Conservation (phyloP, 1,140 invertebrate species). For the Drosophila saltans region DNA sequence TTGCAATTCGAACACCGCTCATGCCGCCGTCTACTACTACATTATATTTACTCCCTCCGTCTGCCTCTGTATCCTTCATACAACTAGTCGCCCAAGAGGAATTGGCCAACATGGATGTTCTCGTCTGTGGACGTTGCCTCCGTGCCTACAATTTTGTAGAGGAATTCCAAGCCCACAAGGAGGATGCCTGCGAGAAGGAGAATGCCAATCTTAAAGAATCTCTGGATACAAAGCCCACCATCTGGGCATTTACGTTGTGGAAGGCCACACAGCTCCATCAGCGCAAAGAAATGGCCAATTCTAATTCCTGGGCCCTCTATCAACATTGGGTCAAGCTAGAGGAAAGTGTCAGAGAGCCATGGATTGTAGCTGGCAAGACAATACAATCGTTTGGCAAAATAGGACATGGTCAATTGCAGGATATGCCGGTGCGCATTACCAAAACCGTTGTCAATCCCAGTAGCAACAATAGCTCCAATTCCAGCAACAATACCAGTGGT, state of each 20-base stretch:
- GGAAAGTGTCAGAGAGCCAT: conserved; percentile 87
- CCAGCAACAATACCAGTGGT: conserved; percentile 60
- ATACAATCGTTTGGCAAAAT: conserved; percentile 88
- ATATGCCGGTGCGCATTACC: conserved; percentile 83
- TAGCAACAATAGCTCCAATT: conserved; percentile 48
- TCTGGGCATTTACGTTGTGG: conserved; percentile 93
- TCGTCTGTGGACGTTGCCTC: conserved; percentile 92
- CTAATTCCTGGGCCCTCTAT: conserved; percentile 90
- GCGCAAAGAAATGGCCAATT: conserved; percentile 83
- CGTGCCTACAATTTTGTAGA: conserved; percentile 91
- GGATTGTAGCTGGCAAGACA: conserved; percentile 90
- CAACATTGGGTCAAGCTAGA: conserved; percentile 92
- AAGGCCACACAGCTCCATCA: conserved; percentile 86
- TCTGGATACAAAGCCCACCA: conserved; percentile 90
- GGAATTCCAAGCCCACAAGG: conserved; percentile 90
- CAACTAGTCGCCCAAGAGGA: conserved; percentile 87
- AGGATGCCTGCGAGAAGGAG: conserved; percentile 85
- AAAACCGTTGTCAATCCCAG: conserved; percentile 82
- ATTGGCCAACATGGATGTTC: conserved; percentile 89
- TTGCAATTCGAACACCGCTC: neutral
- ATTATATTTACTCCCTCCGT: neutral
- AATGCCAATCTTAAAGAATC: conserved; percentile 85
- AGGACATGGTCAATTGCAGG: conserved; percentile 80
- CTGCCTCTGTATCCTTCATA: neutral
- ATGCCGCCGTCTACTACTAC: neutral